phyloP scores from a whole-genome alignment of 2,888 invertebrate genomes.

The Desoria tigrina region DNA sequence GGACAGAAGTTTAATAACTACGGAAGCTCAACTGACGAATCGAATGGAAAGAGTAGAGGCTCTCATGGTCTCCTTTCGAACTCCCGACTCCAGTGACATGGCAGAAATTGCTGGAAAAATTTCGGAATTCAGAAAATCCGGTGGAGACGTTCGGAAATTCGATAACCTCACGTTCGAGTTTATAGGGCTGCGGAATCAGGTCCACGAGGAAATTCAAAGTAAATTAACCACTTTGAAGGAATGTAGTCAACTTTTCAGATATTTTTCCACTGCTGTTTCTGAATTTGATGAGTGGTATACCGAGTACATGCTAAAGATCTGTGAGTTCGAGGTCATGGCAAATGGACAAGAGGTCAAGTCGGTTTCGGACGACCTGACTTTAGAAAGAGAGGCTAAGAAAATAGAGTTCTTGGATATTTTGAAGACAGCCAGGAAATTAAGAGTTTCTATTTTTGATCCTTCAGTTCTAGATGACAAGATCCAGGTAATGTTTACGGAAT shows the following conservation, averaged over 20 bases:
- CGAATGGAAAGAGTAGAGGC: background rate
- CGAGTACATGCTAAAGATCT: constrained; percentile 32
- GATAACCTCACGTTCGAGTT: constrained; percentile 30
- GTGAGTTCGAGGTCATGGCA: constrained; percentile 15
- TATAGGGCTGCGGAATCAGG: constrained; percentile 23
- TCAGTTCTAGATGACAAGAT: constrained; percentile 41
- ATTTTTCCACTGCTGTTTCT: constrained; percentile 20
- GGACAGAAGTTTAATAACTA: constrained; percentile 14
- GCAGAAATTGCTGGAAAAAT: constrained; percentile 12
- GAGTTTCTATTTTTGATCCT: constrained; percentile 41
- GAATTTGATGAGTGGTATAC: constrained; percentile 38
- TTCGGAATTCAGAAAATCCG: constrained; percentile 29
- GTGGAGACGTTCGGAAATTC: constrained; percentile 17
- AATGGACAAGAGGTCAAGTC: constrained; percentile 21
- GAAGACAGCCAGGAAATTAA: constrained; percentile 29
- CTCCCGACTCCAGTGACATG: constrained; percentile 25
- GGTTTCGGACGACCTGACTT: constrained; percentile 12
- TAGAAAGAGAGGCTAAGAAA: constrained; percentile 36
- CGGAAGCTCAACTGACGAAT: constrained; percentile 15
- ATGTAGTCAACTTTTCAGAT: constrained; percentile 16
- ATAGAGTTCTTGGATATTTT: constrained; percentile 38
- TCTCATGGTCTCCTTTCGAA: background rate
- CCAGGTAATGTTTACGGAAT: constrained; percentile 26
- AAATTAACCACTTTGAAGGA: constrained; percentile 21
- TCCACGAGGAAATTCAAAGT: constrained; percentile 29